Percentiles rank a stretch among this genome's conserved stretches.
Conservation (phyloP, 2,797 vertebrate genomes). For the Acrocephalus scirpaceus region DNA sequence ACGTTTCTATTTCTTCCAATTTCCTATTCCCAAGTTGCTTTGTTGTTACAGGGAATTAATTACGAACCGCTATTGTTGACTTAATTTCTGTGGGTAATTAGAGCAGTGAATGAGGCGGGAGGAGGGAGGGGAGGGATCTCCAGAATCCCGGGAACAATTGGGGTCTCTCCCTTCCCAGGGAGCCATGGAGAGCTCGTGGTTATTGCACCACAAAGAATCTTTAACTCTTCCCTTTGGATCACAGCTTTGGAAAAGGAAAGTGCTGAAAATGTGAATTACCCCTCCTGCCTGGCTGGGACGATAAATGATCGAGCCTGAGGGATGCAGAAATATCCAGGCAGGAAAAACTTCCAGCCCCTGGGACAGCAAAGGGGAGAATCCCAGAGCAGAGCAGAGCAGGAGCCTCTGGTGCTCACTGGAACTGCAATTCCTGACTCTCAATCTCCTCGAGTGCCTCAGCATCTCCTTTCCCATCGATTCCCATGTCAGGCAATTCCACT, state of each 20-base stretch:
- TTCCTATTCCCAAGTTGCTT: not conserved
- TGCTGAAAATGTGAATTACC: not conserved
- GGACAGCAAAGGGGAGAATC: not conserved
- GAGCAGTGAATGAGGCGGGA: not conserved
- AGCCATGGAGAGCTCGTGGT: not conserved
- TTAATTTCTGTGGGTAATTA: not conserved
- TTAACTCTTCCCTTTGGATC: not conserved
- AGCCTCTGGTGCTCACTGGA: not conserved
- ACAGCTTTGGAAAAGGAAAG: not conserved
- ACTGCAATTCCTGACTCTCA: not conserved
- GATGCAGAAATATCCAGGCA: not conserved
- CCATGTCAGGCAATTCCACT: not conserved
- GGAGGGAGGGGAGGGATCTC: not conserved
- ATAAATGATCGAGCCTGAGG: not conserved
- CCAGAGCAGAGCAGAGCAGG: not conserved
- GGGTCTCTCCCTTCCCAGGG: not conserved
- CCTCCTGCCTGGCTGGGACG: not conserved
- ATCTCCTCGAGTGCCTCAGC: not conserved
- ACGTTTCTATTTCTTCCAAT: not conserved
- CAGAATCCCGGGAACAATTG: not conserved
- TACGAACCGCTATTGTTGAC: not conserved
- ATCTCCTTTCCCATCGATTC: not conserved
- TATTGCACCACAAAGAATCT: not conserved
- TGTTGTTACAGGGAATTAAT: constrained; percentile 4
- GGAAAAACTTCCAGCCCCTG: not conserved